These are phyloP conservation scores for Luffia ferchaultella DNA, from an alignment of 2,888 invertebrate species.

Conservation along the genomic window DNA sequence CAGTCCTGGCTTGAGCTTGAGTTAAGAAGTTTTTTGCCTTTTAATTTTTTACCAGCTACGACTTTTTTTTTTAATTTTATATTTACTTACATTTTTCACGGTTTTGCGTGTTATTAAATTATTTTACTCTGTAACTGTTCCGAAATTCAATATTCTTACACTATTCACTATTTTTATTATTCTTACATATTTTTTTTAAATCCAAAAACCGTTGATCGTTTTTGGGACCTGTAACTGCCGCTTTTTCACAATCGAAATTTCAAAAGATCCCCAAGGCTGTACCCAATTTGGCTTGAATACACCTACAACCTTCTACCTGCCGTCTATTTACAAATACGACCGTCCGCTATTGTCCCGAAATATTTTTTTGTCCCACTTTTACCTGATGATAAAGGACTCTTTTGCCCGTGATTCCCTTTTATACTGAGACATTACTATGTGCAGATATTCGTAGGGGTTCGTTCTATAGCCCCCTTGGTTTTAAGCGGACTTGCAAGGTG, in stretches of 20 bases:
- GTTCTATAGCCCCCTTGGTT: neutral
- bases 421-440: neutral
- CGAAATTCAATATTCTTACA: too few species aligned
- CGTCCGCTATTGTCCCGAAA: conserved; percentile 31
- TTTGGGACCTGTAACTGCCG: neutral
- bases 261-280: neutral
- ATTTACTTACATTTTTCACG: too few species aligned
- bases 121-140: too few species aligned
- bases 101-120: too few species aligned
- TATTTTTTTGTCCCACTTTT: conserved; percentile 37
- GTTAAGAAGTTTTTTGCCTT: too few species aligned
- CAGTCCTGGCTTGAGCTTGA: too few species aligned
- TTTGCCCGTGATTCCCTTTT: conserved; percentile 27
- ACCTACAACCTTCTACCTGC: conserved; percentile 62
- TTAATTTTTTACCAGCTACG: too few species aligned
- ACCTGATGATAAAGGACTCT: conserved; percentile 36
- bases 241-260: neutral
- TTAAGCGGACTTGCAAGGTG: neutral
- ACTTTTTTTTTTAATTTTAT: too few species aligned
- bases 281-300: conserved; percentile 30
- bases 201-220: neutral
- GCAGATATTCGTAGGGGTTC: neutral
- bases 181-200: too few species aligned
- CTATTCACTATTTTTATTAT: too few species aligned
- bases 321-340: conserved; percentile 55